A percentile compares a stretch with the other conserved stretches of the same genome.
Evolutionary conservation across 2,113 vertebrate genomes (phyloP).

Genomic region (Sinocyclocheilus grahami): DNA sequence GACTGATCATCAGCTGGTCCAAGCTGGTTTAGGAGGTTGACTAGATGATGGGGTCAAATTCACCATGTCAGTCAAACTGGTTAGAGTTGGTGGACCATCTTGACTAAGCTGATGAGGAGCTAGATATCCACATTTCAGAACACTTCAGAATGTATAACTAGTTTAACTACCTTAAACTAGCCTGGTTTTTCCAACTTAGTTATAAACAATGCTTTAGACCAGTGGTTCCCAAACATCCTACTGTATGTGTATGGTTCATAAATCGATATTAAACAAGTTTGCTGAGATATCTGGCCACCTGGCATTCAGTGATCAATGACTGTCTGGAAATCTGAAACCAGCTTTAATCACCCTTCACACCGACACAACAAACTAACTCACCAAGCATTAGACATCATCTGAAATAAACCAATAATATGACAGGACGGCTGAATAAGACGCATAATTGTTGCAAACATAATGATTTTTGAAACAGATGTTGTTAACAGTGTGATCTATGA

Average conservation of each 20-base stretch:
- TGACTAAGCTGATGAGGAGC: neutral
- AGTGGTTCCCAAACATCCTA: too few relatives aligned
- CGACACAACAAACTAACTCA: constrained; percentile 19
- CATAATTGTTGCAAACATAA: constrained; percentile 14
- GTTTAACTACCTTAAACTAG: too few relatives aligned
- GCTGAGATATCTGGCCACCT: neutral
- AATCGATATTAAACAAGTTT: constrained; percentile 21
- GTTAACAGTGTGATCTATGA: neutral
- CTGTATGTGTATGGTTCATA: neutral
- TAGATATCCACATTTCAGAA: too few relatives aligned
- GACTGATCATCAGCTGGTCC: neutral
- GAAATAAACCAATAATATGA: neutral
- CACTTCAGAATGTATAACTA: too few relatives aligned
- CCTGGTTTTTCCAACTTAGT: too few relatives aligned
- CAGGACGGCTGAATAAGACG: neutral
- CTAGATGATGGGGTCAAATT: neutral
- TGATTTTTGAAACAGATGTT: neutral
- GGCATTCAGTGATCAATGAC: constrained; percentile 16
- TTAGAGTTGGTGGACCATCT: too few relatives aligned
- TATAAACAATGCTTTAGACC: neutral
- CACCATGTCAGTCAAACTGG: neutral
- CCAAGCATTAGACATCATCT: neutral
- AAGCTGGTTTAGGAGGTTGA: neutral
- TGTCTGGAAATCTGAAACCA: constrained; percentile 17
- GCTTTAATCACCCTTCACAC: neutral